Evolutionary conservation across 2,113 vertebrate species (phyloP).

Genomic region (Arizona elegans): DNA sequence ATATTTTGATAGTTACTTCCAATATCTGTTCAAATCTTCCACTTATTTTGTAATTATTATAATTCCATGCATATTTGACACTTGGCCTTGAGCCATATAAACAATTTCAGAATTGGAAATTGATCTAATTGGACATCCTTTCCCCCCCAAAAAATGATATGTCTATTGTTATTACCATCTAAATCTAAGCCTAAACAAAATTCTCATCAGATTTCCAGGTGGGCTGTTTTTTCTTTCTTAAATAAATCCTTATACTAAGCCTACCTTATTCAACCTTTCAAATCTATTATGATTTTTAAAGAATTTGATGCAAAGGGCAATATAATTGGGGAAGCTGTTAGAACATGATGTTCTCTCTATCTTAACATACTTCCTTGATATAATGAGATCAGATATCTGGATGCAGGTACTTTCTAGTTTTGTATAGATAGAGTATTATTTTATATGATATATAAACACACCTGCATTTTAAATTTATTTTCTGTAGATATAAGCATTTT

Average conservation of each 20-base stretch:
- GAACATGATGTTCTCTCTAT: not conserved
- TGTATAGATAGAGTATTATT: not conserved
- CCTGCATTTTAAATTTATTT: not conserved
- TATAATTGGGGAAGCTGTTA: not conserved
- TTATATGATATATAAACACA: not conserved
- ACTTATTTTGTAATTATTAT: not conserved
- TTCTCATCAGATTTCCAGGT: not conserved
- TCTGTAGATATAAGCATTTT: not conserved
- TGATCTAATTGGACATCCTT: not conserved
- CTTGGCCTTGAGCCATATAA: not conserved
- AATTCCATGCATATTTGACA: not conserved
- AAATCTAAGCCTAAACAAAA: not conserved
- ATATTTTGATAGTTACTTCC: not conserved
- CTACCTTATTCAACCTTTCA: not conserved
- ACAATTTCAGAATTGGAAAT: not conserved
- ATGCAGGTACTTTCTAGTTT: not conserved
- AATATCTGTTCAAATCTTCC: not conserved
- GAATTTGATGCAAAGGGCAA: not conserved
- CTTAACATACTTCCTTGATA: not conserved
- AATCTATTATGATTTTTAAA: not conserved
- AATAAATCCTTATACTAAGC: not conserved
- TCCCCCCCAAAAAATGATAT: not conserved
- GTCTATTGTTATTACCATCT: not conserved
- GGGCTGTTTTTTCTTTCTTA: not conserved
- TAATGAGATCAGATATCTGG: not conserved